phyloP scores from a whole-genome alignment of 2,888 invertebrate species.

The Thera obeliscata region DNA sequence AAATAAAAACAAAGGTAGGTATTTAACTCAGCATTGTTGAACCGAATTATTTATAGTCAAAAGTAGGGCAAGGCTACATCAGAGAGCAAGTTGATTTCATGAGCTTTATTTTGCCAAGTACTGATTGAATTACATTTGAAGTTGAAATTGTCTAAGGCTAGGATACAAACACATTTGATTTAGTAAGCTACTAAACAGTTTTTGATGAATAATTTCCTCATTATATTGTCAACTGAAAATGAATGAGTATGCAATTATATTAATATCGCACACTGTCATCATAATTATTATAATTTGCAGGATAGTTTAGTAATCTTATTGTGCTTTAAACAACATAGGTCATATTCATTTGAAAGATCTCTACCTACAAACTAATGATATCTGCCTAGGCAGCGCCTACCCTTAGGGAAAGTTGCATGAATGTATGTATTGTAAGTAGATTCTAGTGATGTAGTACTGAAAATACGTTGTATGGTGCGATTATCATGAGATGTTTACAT shows the following conservation, averaged over 20 bases:
- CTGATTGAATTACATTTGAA: constrained; percentile 16
- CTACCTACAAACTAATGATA: constrained; percentile 6
- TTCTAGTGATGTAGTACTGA: constrained; percentile 20
- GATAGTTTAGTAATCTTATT: not conserved
- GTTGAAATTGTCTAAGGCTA: not conserved
- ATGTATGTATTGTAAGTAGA: constrained; percentile 14
- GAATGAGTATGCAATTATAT: not conserved
- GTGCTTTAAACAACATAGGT: not conserved
- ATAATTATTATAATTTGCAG: not conserved
- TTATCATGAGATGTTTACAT: constrained; percentile 18
- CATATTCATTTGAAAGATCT: constrained; percentile 3
- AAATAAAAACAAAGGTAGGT: constrained; percentile 44
- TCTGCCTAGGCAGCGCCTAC: not conserved
- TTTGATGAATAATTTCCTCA: not conserved
- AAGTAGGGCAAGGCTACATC: constrained; percentile 19
- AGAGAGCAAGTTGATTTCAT: constrained; percentile 13
- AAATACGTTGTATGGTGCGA: constrained; percentile 20
- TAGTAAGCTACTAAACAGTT: not conserved
- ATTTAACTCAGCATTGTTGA: constrained; percentile 22
- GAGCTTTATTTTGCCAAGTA: constrained; percentile 16
- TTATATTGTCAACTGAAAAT: not conserved
- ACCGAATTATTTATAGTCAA: constrained; percentile 9
- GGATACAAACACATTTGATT: constrained; percentile 1
- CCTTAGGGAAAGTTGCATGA: constrained; percentile 4
- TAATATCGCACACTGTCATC: not conserved